A percentile compares a stretch with the other conserved stretches of the same genome.
Conservation (phyloP, 2,888 invertebrate genomes). For the Gisinianus flammeolus region DNA sequence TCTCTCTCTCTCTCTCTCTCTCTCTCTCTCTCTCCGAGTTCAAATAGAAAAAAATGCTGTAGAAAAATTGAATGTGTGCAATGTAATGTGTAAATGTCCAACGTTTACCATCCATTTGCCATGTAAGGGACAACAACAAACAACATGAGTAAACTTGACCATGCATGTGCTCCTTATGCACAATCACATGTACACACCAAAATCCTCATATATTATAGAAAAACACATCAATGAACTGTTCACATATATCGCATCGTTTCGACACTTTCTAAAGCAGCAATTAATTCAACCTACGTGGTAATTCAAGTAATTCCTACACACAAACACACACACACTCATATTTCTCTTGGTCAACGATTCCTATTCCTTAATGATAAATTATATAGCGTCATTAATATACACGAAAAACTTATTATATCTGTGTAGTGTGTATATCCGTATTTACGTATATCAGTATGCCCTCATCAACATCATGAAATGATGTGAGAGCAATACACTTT, state of each 20-base stretch:
- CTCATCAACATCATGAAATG: too few species aligned
- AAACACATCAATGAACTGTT: not conserved
- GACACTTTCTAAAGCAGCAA: conserved; percentile 36
- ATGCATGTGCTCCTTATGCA: not conserved
- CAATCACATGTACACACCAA: not conserved
- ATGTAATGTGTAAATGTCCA: not conserved
- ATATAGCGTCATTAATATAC: too few species aligned
- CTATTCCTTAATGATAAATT: too few species aligned
- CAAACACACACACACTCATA: too few species aligned
- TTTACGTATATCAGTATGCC: too few species aligned
- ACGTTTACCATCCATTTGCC: too few species aligned
- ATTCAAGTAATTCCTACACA: conserved; percentile 23
- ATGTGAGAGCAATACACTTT: too few species aligned
- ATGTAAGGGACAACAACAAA: not conserved
- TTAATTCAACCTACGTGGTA: conserved; percentile 20
- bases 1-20: too few species aligned
- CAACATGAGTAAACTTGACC: conserved; percentile 37
- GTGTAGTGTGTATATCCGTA: too few species aligned
- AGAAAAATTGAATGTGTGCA: not conserved
- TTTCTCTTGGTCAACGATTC: conserved; percentile 2
- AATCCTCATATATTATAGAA: not conserved
- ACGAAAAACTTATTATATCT: too few species aligned
- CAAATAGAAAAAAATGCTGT: not conserved
- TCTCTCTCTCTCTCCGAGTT: too few species aligned
- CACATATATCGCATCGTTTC: not conserved